These are phyloP conservation scores for Eurytoma californica DNA, from an alignment of 2,888 invertebrate genomes.

Conservation along the genomic window DNA sequence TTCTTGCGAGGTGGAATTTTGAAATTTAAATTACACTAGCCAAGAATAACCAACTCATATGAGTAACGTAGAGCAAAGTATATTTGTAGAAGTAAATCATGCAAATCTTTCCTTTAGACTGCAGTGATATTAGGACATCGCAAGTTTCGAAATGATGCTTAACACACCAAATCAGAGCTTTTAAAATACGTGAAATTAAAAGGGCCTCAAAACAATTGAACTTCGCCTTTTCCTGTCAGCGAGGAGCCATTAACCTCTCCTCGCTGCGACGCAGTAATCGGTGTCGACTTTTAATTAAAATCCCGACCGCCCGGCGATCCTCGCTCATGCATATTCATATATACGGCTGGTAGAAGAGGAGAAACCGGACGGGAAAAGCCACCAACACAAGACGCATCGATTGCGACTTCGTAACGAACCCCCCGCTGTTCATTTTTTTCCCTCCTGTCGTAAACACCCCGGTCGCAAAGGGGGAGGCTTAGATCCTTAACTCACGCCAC, in stretches of 20 bases:
- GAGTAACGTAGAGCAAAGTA: too few species aligned
- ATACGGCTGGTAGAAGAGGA: not conserved
- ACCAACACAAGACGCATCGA: not conserved
- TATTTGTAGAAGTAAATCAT: too few species aligned
- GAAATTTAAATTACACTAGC: too few species aligned
- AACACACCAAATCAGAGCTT: too few species aligned
- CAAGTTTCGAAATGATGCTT: too few species aligned
- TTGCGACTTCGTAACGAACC: not conserved
- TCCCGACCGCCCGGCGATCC: not conserved
- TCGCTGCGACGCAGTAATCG: not conserved
- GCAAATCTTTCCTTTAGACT: too few species aligned
- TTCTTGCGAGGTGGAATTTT: too few species aligned
- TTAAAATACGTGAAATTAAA: too few species aligned
- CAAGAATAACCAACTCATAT: too few species aligned
- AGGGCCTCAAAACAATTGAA: not conserved
- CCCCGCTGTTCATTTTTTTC: not conserved
- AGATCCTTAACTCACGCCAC: conserved; percentile 49
- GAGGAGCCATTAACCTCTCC: not conserved
- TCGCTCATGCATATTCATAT: not conserved
- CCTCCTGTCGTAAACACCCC: not conserved
- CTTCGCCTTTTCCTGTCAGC: not conserved
- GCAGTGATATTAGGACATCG: too few species aligned
- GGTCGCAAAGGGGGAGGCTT: too few species aligned
- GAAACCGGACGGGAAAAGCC: too few species aligned
- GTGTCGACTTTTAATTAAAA: conserved; percentile 8